Base-by-base conservation (phyloP, 2,797 vertebrate species). In the Phalloptychus januarius region DNA sequence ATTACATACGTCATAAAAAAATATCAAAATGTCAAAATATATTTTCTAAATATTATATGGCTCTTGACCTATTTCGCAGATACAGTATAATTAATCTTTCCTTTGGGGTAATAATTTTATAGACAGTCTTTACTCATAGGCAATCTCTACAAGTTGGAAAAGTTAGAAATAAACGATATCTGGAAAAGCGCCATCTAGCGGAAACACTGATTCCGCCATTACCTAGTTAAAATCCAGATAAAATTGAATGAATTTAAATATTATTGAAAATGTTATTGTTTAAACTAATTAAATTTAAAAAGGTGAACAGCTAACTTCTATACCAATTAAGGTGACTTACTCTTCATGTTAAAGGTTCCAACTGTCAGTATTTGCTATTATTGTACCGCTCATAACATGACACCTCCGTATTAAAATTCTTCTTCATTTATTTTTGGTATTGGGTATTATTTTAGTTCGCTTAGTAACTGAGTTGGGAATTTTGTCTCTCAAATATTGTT, bases 161-260 rank as follows among this genome's bases (percentile, higher is more conserved):
- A 13, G 1, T 40, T 6, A 69, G 1, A 42, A 42, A 40, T 6
- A 40, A 70, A 7, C 13, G 1, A 7, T 69, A 44, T 44, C 33
- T 31, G 33, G 33, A 42, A 75, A 48, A 71, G 25, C 42, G 42
- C 36, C 42, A 75, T 74, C 65, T 58, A 71, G 52, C 5, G 54
- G 73, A 44, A 11, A 42, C 11, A 11, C 23, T n/a, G 23, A n/a
- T 69, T 4, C 23, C 25, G 23, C 11, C 65, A 23, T 69, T 36
- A 20, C 58, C 12, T 28, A 33, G 7, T 63, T 63, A 15, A 36
- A 61, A 38, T 38, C 8, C 36, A 67, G 63, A 67, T 67, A 1
- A 20, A 69, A 42, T 42, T 69, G 38, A 69, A 69, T n/a, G 6
- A 69, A 42, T 42, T 42, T 2, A 11, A 42, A n/a, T 69, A 13